Evolutionary conservation across 2,888 invertebrate genomes (phyloP), one percentile per base, ranked within the genome.

Genomic region (Rhaphigaster nebulosa): DNA sequence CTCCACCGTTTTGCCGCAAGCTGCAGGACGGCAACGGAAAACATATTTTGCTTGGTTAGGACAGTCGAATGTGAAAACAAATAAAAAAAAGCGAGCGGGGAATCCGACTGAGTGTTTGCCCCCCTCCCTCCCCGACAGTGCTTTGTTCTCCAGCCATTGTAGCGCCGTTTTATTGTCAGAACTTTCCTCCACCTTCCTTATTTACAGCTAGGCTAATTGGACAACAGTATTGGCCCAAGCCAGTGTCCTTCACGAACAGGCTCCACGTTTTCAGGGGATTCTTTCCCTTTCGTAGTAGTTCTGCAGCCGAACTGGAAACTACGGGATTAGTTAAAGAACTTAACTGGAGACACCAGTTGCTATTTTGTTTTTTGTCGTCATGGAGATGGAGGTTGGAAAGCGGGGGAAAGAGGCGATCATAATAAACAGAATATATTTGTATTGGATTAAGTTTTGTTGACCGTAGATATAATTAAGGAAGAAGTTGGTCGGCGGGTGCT

Each of bases 181-280:
- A 89, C 89, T 89, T 89, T 89, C 12, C 89, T 65, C 56, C 26
- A 45, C 89, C 89, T 65, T 89, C 65, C 89, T 89, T 89, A 89
- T 89, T 89, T 89, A 89, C 89, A 89, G 89, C 89, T 70, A 89
- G 45, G 65, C 52, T 84, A 84, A 84, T 84, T 84, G 84, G 84
- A 84, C 84, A 84, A 84, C 41, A 84, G 84, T 41, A 45, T 84
- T 45, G 84, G 70, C 70, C 45, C 13, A 5, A 26, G 45, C 84
- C 45, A 13, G n/a, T 84, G 84, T 45, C 84, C 84, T 45, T 1
- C 34, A 20, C 18, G 29, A 65, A 2, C 65, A 1, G 18, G 6
- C 6, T 8, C 1, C 20, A 20, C 34, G 18, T 34, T 34, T 70
- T 5, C 5, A 18, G 70, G 34, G 6, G 70, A 20, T 20, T 2